These are phyloP conservation scores for Ctenomys sociabilis DNA, from an alignment of 2,113 vertebrate genomes.

Conservation along the genomic window DNA sequence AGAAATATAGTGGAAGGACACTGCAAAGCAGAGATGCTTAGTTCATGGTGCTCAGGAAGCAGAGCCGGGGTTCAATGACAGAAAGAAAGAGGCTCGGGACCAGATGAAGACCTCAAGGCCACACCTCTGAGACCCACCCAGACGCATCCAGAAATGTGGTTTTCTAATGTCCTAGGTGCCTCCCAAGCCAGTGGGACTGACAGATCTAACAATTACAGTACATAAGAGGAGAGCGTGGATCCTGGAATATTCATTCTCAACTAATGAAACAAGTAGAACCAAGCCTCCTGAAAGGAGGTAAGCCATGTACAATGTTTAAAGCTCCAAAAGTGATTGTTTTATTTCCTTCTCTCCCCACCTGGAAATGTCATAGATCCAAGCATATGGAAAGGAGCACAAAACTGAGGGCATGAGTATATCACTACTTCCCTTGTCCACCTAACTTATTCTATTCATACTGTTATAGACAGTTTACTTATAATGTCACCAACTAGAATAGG, in stretches of 20 bases:
- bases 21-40: not conserved
- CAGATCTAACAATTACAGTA: not conserved
- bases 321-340: not conserved
- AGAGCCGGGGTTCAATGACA: not conserved
- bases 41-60: not conserved
- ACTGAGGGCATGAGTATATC: not conserved
- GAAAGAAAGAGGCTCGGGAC: not conserved
- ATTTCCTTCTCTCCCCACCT: not conserved
- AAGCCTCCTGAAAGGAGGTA: not conserved
- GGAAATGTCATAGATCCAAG: not conserved
- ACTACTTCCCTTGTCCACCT: not conserved
- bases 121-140: not conserved
- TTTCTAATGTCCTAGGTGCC: not conserved
- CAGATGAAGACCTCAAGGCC: not conserved
- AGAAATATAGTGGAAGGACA: not conserved
- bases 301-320: not conserved
- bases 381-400: not conserved
- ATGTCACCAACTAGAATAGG: constrained; percentile 34
- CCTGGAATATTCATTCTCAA: not conserved
- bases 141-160: not conserved
- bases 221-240: not conserved
- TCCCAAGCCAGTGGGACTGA: not conserved
- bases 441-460: not conserved
- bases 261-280: not conserved
- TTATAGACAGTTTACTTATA: not conserved